Evolutionary conservation across 2,888 invertebrate genomes (phyloP).

Genomic region (Drosophila bunnanda): DNA sequence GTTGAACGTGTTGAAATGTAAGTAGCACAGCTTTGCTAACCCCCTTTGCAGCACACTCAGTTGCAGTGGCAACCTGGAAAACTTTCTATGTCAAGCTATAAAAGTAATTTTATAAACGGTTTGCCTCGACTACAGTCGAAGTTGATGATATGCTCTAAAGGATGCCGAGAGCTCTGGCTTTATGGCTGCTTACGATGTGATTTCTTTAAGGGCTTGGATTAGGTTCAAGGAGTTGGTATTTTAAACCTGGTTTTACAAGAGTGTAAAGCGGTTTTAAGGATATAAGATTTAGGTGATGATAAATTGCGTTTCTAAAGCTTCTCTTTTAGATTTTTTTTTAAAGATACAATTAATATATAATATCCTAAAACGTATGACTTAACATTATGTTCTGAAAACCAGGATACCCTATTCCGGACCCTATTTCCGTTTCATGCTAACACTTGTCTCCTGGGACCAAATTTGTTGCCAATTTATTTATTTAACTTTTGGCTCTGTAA

Average conservation of each 20-base stretch:
- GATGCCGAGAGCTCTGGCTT: constrained; percentile 16
- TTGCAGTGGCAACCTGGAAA: constrained; percentile 40
- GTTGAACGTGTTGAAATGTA: constrained; percentile 98
- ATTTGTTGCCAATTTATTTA: constrained; percentile 11
- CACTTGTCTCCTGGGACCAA: background rate
- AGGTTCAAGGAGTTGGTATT: constrained; percentile 9
- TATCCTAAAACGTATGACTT: background rate
- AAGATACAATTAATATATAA: background rate
- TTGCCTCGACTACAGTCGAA: constrained; percentile 25
- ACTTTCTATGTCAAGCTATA: constrained; percentile 66
- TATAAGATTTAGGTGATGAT: background rate
- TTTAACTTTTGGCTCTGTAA: constrained; percentile 1
- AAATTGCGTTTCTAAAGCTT: background rate
- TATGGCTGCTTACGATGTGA: constrained; percentile 23
- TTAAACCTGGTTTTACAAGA: background rate
- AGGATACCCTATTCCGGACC: no score
- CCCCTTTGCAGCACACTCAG: constrained; percentile 21
- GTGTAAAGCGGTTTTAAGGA: background rate
- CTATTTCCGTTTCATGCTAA: background rate
- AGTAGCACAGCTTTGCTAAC: constrained; percentile 85
- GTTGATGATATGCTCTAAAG: constrained; percentile 27
- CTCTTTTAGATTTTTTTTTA: background rate
- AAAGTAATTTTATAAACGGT: constrained; percentile 44
- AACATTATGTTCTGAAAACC: no score
- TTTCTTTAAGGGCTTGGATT: constrained; percentile 19